A percentile compares a stretch with the other conserved stretches of the same genome.
These are phyloP conservation scores for Athene noctua DNA, from an alignment of 2,113 vertebrate species.

Conservation along the genomic window DNA sequence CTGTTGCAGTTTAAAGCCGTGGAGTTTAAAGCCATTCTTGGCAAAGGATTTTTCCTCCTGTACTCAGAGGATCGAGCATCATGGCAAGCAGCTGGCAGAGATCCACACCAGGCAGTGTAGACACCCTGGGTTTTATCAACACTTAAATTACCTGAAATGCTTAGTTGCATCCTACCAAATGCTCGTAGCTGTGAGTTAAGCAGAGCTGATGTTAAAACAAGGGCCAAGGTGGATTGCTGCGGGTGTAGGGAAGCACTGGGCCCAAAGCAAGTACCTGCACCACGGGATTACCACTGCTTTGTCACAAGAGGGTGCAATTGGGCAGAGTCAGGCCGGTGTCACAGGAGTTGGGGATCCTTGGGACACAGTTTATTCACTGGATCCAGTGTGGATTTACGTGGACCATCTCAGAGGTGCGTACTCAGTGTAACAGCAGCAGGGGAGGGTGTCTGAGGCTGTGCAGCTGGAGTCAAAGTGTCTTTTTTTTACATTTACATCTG, in stretches of 20 bases:
- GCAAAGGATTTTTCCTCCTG: neutral
- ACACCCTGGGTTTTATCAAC: neutral
- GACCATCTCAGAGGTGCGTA: accelerated
- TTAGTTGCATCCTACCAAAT: neutral
- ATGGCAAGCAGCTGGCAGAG: neutral
- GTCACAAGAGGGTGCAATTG: slow-evolving; percentile 39
- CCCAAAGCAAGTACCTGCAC: neutral
- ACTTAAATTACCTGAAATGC: accelerated
- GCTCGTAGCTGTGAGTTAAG: neutral
- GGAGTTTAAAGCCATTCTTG: too few species aligned
- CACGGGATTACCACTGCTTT: neutral
- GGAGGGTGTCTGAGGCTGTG: neutral
- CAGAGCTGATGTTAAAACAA: accelerated
- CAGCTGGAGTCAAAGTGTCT: neutral
- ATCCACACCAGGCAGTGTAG: accelerated
- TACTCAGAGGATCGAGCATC: accelerated
- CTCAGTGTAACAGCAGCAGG: neutral
- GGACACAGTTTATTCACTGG: neutral
- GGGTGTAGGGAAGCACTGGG: accelerated
- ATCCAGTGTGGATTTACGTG: accelerated
- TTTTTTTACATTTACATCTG: accelerated
- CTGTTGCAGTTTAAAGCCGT: too few species aligned
- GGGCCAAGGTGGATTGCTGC: neutral
- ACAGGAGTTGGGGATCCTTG: neutral
- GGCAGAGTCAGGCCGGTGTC: neutral